Evolutionary conservation across 1,140 invertebrate species (phyloP), one percentile per base, ranked within the genome.

Genomic region (Bombus huntii): DNA sequence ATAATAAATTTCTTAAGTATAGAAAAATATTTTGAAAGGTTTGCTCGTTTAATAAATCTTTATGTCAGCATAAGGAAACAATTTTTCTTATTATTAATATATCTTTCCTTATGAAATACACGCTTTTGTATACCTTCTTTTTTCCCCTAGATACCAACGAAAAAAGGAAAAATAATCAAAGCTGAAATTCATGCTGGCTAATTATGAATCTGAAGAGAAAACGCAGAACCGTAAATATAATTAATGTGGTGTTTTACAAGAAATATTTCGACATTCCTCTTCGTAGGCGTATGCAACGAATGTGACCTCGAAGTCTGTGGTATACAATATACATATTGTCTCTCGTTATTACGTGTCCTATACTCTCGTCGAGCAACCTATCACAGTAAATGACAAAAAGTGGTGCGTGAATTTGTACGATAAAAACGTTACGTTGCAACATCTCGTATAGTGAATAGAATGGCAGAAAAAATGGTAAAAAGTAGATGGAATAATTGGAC

Each of bases 281-380:
- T 83, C 28, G 66, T 80, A 65, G 81, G 72, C 18, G 68, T 65
- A 84, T 83, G 74, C 75, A 65, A 85, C 18, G 39, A 72, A 74
- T 39, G 80, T 78, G 90, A 87, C 85, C 85, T 87, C 81, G 85
- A 73, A 68, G 68, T 37, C 39, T 70, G 53, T 57, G 44, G 65
- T 83, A 57, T 44, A 62, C n/a, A 81, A 80, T 62, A 78, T 62
- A n/a, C 59, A 62, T 71, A 82, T 81, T 86, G 79, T 86, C 66
- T 77, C 62, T 47, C 42, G 34, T 70, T 83, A 71, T 66, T 87
- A 62, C 68, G 81, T 87, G 39, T 18, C 22, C 42, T 42, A 22
- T 31, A 59, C 15, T 74, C 74, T 65, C 39, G 74, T 74, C 74
- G 37, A 65, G 25, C 85, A 44, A 66, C 53, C 44, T 57, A 77